A percentile compares a stretch with the other conserved stretches of the same genome.
phyloP scores from a whole-genome alignment of 2,888 invertebrate genomes.

The Amorpha juglandis region DNA sequence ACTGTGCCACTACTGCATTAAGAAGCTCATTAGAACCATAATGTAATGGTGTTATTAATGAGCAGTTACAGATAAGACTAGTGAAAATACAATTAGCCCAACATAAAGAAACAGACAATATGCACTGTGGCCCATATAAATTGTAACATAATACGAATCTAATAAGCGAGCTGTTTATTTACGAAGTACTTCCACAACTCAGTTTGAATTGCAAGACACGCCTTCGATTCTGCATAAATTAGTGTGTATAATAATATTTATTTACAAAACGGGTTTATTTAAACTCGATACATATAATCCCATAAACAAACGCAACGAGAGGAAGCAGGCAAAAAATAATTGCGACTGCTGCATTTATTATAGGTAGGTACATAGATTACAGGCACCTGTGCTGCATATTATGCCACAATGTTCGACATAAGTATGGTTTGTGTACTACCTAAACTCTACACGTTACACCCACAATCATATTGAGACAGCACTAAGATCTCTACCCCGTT shows the following conservation, averaged over 20 bases:
- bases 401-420: no score
- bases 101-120: no score
- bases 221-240: constrained; percentile 17
- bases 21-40: not conserved
- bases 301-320: constrained; percentile 4
- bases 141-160: not conserved
- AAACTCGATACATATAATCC: not conserved
- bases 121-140: not conserved
- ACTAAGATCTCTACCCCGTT: not conserved
- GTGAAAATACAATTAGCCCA: no score
- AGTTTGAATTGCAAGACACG: not conserved
- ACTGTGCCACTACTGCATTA: no score
- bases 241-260: constrained; percentile 2
- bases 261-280: constrained; percentile 16
- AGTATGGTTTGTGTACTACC: not conserved
- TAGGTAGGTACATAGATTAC: no score
- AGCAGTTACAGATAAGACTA: no score
- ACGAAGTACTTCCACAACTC: not conserved
- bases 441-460: not conserved
- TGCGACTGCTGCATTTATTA: not conserved
- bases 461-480: not conserved
- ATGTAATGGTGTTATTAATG: no score
- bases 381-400: constrained; percentile 14
- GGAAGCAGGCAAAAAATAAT: constrained; percentile 1
- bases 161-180: not conserved